Percentiles rank a stretch among this genome's conserved stretches.
phyloP scores from a whole-genome alignment of 2,797 vertebrate species.

The Sparidentex hasta region DNA sequence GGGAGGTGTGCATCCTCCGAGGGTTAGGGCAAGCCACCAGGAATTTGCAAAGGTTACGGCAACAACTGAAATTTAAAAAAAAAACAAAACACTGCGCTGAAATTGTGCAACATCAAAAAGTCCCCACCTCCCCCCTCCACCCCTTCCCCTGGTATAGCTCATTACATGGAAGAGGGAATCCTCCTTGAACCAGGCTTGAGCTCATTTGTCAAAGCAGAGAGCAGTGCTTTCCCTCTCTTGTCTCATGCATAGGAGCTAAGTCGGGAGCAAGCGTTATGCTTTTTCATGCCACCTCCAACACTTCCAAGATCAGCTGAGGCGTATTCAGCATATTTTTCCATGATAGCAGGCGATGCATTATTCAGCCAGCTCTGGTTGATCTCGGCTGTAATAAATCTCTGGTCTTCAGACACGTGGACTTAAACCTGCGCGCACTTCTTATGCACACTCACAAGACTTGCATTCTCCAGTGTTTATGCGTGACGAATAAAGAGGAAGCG shows the following conservation, averaged over 20 bases:
- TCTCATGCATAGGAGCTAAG: slow-evolving; percentile 46
- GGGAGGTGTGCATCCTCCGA: neutral
- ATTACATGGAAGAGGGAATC: slow-evolving; percentile 45
- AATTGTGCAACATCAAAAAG: slow-evolving; percentile 2
- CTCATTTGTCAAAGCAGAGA: slow-evolving; percentile 70
- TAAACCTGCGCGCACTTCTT: slow-evolving; percentile 28
- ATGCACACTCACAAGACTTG: slow-evolving; percentile 33
- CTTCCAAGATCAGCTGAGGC: slow-evolving; percentile 55
- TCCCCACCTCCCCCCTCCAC: neutral
- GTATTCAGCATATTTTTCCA: slow-evolving; percentile 70
- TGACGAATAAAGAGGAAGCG: slow-evolving; percentile 53
- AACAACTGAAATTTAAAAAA: slow-evolving; percentile 17
- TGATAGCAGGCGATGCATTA: slow-evolving; percentile 74
- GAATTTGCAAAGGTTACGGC: slow-evolving; percentile 41
- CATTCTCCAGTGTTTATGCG: slow-evolving; percentile 49
- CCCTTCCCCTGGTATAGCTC: slow-evolving; percentile 39
- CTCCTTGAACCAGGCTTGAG: slow-evolving; percentile 58
- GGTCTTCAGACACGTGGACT: slow-evolving; percentile 49
- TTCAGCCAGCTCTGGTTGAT: slow-evolving; percentile 69
- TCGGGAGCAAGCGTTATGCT: slow-evolving; percentile 31
- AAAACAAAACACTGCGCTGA: slow-evolving; percentile 30
- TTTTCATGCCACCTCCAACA: slow-evolving; percentile 47
- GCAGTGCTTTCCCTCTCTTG: slow-evolving; percentile 38
- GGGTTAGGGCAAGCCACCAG: neutral
- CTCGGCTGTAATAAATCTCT: slow-evolving; percentile 66